These are phyloP conservation scores for Sarcophaga caerulescens DNA, from an alignment of 2,888 invertebrate genomes.

Conservation along the genomic window DNA sequence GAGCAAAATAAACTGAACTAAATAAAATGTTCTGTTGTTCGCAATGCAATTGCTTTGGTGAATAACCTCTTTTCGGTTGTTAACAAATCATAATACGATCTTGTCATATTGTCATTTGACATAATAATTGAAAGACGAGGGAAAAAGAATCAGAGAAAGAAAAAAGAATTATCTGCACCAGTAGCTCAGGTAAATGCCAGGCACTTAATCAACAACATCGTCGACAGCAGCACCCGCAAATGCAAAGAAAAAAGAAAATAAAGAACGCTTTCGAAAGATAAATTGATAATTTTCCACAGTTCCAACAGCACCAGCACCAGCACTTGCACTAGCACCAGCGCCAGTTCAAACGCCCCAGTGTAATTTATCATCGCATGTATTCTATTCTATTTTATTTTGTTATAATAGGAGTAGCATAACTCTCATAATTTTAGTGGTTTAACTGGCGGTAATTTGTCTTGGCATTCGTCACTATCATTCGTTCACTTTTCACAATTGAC, in stretches of 20 bases:
- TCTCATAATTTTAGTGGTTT: conserved; percentile 26
- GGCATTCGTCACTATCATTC: conserved; percentile 57
- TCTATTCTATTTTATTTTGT: background rate
- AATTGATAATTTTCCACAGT: conserved; percentile 66
- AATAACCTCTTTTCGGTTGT: conserved; percentile 48
- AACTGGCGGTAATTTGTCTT: conserved; percentile 57
- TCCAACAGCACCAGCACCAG: conserved; percentile 38
- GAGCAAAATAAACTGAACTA: too few relatives aligned
- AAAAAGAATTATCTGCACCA: conserved; percentile 61
- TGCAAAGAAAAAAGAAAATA: background rate
- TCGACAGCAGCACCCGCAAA: too few relatives aligned
- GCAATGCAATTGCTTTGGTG: conserved; percentile 30
- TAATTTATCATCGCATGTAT: background rate
- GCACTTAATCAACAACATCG: conserved; percentile 46
- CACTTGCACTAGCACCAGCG: background rate
- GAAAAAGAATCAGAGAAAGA: background rate
- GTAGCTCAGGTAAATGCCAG: conserved; percentile 63
- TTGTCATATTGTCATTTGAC: conserved; percentile 47
- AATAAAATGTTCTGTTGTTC: too few relatives aligned
- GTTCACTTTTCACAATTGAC: conserved; percentile 51
- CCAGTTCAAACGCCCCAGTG: conserved; percentile 25
- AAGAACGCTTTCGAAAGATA: conserved; percentile 42
- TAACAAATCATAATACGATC: conserved; percentile 54
- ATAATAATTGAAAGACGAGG: conserved; percentile 19
- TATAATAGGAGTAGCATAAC: background rate